Evolutionary conservation across 2,113 vertebrate genomes (phyloP), one percentile per base, ranked within the genome.

Genomic region (Sporophila hypoxantha): DNA sequence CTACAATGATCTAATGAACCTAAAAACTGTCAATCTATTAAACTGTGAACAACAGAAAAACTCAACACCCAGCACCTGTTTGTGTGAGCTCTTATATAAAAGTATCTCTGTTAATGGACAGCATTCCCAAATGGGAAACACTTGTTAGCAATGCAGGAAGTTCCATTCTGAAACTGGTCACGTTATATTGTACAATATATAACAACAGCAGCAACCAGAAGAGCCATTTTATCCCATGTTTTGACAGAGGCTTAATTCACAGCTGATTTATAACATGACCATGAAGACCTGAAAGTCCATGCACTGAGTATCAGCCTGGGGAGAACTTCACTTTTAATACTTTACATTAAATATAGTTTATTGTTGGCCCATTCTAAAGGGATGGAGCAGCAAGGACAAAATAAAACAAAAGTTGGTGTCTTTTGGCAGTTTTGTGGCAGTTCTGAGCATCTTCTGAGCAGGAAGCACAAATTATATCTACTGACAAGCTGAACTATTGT

Each of bases 191-290:
- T 44, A 93, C 10, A 26, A 88, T 92, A 76, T 87, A 67, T 84
- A 88, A 91, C 80, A 80, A 90, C n/a, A 94, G 77, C 76, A 93
- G 86, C 44, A 79, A 88, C 61, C 77, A 87, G 25, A 39, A 93
- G 61, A 81, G 39, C 73, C 68, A 75, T 95, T 94, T 85, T 93
- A 87, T 74, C 85, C 85, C 88, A 77, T 83, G 82, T 78, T 92
- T 90, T 94, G 94, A 88, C 93, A 95, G 89, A 82, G 87, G 94
- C 95, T 96, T 97, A 95, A 95, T 96, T 94, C 94, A 81, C 44
- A 69, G n/a, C 81, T 92, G 89, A 95, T 95, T 95, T 94, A 86
- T 90, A 67, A 89, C 87, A 57, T 47, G 76, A 74, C 80, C 56
- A 7, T 60, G 71, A 95, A 77, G 73, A 87, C 53, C 73, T 85